Percentiles rank a stretch among this genome's conserved stretches.
These are phyloP conservation scores for Drosophila rhopaloa DNA, from an alignment of 1,140 invertebrate species.

Conservation along the genomic window DNA sequence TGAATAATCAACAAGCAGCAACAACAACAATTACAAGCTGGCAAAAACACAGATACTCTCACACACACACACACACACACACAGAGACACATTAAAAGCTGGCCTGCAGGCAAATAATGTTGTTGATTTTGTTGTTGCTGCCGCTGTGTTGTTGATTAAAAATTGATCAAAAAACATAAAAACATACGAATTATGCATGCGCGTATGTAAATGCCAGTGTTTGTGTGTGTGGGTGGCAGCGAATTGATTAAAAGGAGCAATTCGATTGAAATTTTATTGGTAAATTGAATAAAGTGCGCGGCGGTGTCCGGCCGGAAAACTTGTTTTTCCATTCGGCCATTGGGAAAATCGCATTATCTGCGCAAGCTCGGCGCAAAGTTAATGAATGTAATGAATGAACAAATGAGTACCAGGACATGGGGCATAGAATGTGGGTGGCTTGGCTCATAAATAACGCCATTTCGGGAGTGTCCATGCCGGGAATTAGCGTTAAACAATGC, in stretches of 20 bases:
- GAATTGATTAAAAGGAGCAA: slow-evolving; percentile 84
- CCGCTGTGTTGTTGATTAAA: slow-evolving; percentile 68
- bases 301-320: slow-evolving; percentile 15
- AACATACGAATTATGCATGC: slow-evolving; percentile 74
- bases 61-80: not conserved
- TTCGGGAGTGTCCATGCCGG: slow-evolving; percentile 3
- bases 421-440: not conserved
- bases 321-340: slow-evolving; percentile 34
- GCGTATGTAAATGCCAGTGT: slow-evolving; percentile 4
- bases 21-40: slow-evolving; percentile 27
- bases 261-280: slow-evolving; percentile 84
- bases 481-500: slow-evolving; percentile 1
- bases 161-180: slow-evolving; percentile 80
- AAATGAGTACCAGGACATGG: slow-evolving; percentile 27
- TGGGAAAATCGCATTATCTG: slow-evolving; percentile 32
- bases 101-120: slow-evolving; percentile 31
- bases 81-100: slow-evolving; percentile 23
- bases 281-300: slow-evolving; percentile 83
- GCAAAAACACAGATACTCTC: slow-evolving; percentile 3
- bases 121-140: slow-evolving; percentile 15
- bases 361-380: slow-evolving; percentile 39
- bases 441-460: slow-evolving; percentile 18
- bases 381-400: slow-evolving; percentile 50
- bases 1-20: slow-evolving; percentile 55
- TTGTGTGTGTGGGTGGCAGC: slow-evolving; percentile 46